A percentile compares a stretch with the other conserved stretches of the same genome.
Conservation (phyloP, 2,888 invertebrate genomes). For the Cheilosia vernalis region DNA sequence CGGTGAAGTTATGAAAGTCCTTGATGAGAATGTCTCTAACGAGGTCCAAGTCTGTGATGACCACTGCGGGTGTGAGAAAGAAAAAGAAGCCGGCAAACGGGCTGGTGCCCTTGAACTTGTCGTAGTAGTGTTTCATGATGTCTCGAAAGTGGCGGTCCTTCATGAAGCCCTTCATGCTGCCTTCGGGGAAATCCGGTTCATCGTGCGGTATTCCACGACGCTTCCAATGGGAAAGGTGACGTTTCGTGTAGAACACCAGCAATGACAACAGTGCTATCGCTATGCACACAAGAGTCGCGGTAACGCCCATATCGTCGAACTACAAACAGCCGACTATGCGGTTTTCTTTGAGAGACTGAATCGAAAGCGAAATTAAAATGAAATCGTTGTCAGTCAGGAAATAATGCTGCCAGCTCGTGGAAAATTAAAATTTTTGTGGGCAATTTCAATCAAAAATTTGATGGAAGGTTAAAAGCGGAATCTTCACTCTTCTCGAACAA, state of each 20-base stretch:
- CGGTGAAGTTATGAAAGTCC: conserved; percentile 80
- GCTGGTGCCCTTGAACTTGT: conserved; percentile 78
- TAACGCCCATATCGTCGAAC: too few relatives aligned
- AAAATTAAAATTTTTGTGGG: too few relatives aligned
- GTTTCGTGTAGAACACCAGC: neutral
- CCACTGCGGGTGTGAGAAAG: conserved; percentile 78
- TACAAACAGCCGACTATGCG: too few relatives aligned
- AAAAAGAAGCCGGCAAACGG: conserved; percentile 80
- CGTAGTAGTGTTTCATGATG: conserved; percentile 78
- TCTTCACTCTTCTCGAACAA: too few relatives aligned
- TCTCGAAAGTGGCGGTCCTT: conserved; percentile 76
- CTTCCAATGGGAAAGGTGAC: conserved; percentile 76
- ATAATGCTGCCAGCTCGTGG: too few relatives aligned
- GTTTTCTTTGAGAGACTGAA: too few relatives aligned
- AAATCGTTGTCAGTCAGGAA: too few relatives aligned
- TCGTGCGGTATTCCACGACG: conserved; percentile 79
- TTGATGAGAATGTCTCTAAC: conserved; percentile 79
- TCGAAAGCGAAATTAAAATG: too few relatives aligned
- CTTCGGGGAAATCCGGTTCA: conserved; percentile 78
- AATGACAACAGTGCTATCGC: neutral
- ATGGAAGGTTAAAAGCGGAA: too few relatives aligned
- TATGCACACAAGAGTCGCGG: too few relatives aligned
- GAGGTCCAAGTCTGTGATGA: conserved; percentile 80
- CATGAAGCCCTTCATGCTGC: conserved; percentile 77
- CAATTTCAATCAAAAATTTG: too few relatives aligned